Percentiles rank a stretch among this genome's conserved stretches.
phyloP scores from a whole-genome alignment of 2,888 invertebrate genomes.

The Melieria crassipennis region DNA sequence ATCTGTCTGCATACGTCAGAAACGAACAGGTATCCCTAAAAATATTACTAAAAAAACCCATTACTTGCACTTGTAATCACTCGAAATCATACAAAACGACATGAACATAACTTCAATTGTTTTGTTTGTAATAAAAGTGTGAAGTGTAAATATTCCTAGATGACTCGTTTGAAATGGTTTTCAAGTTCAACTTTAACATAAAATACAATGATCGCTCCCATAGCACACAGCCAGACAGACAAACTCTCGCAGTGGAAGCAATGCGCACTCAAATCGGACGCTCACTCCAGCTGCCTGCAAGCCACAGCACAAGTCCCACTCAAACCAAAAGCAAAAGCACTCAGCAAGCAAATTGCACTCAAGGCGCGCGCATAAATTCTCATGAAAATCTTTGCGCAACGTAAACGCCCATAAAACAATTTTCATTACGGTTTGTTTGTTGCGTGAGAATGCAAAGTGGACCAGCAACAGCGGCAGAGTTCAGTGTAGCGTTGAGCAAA shows the following conservation, averaged over 20 bases:
- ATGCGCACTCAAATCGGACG: background rate
- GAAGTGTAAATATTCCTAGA: constrained; percentile 45
- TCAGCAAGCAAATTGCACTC: background rate
- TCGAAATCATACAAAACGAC: too few species aligned
- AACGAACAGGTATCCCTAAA: too few species aligned
- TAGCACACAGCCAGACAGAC: constrained; percentile 2
- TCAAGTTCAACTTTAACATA: constrained; percentile 54
- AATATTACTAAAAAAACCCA: too few species aligned
- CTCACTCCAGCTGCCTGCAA: background rate
- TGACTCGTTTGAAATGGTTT: constrained; percentile 55
- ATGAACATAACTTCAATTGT: too few species aligned
- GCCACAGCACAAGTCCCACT: background rate
- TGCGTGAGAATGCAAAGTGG: constrained; percentile 30
- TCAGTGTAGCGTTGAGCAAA: too few species aligned
- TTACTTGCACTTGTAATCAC: too few species aligned
- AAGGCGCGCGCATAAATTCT: constrained; percentile 32
- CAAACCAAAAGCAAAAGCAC: background rate
- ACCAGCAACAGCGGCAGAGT: too few species aligned
- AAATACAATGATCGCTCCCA: constrained; percentile 31
- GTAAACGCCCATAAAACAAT: constrained; percentile 61
- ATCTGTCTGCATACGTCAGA: too few species aligned
- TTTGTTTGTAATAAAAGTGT: too few species aligned
- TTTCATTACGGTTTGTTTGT: constrained; percentile 47
- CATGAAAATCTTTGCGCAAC: constrained; percentile 44
- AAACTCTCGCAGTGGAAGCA: constrained; percentile 28